Evolutionary conservation across 2,113 vertebrate species (phyloP).

Genomic region (Rallus limicola): DNA sequence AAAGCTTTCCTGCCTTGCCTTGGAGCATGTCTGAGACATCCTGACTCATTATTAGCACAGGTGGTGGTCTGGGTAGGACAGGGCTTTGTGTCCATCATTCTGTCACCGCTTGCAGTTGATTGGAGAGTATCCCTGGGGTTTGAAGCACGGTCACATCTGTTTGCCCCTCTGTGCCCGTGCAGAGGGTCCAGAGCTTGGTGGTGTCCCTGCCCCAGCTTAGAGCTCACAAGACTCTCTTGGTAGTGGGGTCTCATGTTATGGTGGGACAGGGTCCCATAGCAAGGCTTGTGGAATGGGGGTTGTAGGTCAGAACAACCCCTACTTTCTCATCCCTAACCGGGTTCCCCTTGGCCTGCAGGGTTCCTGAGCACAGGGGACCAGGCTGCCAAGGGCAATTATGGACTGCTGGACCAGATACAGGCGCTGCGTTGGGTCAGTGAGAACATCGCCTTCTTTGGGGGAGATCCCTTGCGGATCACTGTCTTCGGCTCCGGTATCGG

Average conservation of each 20-base stretch:
- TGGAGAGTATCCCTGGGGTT: not conserved
- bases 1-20: not conserved
- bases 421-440: slow-evolving; percentile 98
- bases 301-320: not conserved
- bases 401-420: slow-evolving; percentile 98
- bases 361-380: slow-evolving; percentile 98
- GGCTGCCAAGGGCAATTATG: slow-evolving; percentile 98
- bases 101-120: not conserved
- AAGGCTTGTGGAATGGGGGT: not conserved
- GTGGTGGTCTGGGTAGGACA: not conserved
- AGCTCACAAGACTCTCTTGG: not conserved
- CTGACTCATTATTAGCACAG: not conserved
- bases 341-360: slow-evolving; percentile 73
- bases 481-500: slow-evolving; percentile 98
- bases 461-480: slow-evolving; percentile 94
- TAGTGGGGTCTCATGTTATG: not conserved
- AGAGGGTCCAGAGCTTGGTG: not conserved
- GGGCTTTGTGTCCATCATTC: not conserved
- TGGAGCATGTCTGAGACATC: not conserved
- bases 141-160: not conserved
- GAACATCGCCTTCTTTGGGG: slow-evolving; percentile 98
- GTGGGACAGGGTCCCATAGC: not conserved
- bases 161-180: not conserved
- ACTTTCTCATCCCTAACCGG: not conserved
- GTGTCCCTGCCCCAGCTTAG: not conserved